Evolutionary conservation across 2,113 vertebrate genomes (phyloP).

Genomic region (Candoia aspera): DNA sequence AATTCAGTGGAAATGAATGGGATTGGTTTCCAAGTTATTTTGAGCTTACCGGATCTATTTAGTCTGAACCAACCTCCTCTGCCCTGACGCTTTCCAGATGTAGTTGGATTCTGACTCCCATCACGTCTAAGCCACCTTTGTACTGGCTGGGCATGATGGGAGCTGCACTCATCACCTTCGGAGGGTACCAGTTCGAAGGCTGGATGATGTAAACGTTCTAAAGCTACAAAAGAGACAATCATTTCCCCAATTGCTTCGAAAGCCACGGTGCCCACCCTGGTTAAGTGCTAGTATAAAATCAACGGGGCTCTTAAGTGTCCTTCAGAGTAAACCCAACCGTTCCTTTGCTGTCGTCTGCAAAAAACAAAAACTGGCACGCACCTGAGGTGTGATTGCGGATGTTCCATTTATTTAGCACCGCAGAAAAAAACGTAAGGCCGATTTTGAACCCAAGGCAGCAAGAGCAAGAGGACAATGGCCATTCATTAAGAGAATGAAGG

Average conservation of each 20-base stretch:
- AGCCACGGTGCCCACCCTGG: background rate
- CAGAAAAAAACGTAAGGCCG: background rate
- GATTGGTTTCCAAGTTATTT: background rate
- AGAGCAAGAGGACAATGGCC: background rate
- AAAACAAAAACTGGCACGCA: background rate
- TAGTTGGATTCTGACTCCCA: background rate
- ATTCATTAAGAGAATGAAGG: too few species aligned
- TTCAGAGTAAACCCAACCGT: background rate
- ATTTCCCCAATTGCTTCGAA: background rate
- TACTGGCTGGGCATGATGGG: background rate
- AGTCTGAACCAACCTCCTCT: background rate
- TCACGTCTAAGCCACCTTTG: background rate
- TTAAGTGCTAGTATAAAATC: background rate
- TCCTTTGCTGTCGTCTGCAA: background rate
- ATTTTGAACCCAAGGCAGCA: background rate
- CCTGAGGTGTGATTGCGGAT: background rate
- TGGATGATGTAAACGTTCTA: background rate
- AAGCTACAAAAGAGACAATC: background rate
- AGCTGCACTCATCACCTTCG: background rate
- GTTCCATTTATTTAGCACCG: background rate
- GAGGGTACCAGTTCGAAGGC: background rate
- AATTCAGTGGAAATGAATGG: background rate
- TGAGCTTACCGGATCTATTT: background rate
- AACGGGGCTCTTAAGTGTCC: background rate
- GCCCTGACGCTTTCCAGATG: background rate